A percentile compares a stretch with the other conserved stretches of the same genome.
These are phyloP conservation scores for Phyllotreta striolata DNA, from an alignment of 2,888 invertebrate species.

Conservation along the genomic window DNA sequence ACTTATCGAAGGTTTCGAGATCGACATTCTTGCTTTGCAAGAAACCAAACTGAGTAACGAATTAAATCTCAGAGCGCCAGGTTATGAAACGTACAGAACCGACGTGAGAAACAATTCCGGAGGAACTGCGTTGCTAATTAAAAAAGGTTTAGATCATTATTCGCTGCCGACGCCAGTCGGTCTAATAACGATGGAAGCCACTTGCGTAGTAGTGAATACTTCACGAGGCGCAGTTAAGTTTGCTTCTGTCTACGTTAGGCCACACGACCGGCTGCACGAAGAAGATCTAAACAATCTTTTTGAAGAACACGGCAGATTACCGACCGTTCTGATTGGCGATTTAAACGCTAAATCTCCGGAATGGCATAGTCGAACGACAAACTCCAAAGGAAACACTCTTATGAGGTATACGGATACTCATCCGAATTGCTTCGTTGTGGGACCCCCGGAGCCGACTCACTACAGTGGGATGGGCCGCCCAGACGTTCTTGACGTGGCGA, in stretches of 20 bases:
- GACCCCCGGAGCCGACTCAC: constrained; percentile 1
- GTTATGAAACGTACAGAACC: too few relatives aligned
- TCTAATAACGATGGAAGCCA: too few relatives aligned
- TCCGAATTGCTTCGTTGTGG: not conserved
- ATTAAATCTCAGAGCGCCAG: too few relatives aligned
- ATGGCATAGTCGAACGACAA: not conserved
- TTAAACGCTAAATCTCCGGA: constrained; percentile 1
- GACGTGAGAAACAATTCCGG: too few relatives aligned
- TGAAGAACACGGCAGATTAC: not conserved
- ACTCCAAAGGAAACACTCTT: constrained; percentile 2
- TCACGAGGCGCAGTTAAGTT: too few relatives aligned
- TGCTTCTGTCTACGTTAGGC: not conserved
- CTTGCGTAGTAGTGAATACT: too few relatives aligned
- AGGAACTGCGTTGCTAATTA: too few relatives aligned
- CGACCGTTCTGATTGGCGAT: not conserved
- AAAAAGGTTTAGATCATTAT: too few relatives aligned
- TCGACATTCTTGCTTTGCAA: too few relatives aligned
- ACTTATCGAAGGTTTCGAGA: too few relatives aligned
- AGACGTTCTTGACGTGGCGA: not conserved
- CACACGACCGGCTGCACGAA: not conserved
- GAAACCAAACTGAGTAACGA: too few relatives aligned
- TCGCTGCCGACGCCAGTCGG: too few relatives aligned
- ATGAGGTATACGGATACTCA: not conserved
- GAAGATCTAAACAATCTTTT: not conserved
- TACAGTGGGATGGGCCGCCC: not conserved